Percentiles rank a stretch among this genome's conserved stretches.
These are phyloP conservation scores for Ischnus inquisitorius DNA, from an alignment of 2,888 invertebrate species.

Conservation along the genomic window DNA sequence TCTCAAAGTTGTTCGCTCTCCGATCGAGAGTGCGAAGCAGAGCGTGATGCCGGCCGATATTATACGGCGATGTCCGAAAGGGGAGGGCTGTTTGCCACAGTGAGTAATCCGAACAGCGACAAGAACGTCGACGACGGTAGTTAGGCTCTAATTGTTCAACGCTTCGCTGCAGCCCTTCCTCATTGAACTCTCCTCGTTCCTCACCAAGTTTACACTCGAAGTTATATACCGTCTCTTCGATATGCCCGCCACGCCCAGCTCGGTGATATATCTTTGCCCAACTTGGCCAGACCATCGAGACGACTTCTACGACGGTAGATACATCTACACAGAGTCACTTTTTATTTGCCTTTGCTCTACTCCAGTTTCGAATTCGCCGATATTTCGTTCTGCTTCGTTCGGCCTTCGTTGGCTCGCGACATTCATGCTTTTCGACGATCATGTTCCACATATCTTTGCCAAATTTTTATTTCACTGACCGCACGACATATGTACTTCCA, in stretches of 20 bases:
- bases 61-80: slow-evolving; percentile 1
- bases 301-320: slow-evolving; percentile 13
- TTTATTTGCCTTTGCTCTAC: background rate
- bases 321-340: slow-evolving; percentile 51
- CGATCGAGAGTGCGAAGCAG: slow-evolving; percentile 63
- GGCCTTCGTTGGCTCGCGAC: slow-evolving; percentile 19
- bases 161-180: slow-evolving; percentile 76
- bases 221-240: slow-evolving; percentile 2
- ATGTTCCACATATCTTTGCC: slow-evolving; percentile 47
- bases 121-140: slow-evolving; percentile 58
- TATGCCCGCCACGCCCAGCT: slow-evolving; percentile 36
- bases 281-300: background rate
- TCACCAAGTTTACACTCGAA: slow-evolving; percentile 62
- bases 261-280: background rate
- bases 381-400: background rate
- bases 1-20: slow-evolving; percentile 12
- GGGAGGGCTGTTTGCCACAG: slow-evolving; percentile 25
- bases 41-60: slow-evolving; percentile 68
- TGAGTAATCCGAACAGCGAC: slow-evolving; percentile 44
- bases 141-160: slow-evolving; percentile 71
- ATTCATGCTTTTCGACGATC: background rate
- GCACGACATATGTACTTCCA: background rate
- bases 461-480: slow-evolving; percentile 19
- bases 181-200: slow-evolving; percentile 10
- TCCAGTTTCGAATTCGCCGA: slow-evolving; percentile 48